Evolutionary conservation across 2,113 vertebrate species (phyloP).

Genomic region (Mobula birostris): DNA sequence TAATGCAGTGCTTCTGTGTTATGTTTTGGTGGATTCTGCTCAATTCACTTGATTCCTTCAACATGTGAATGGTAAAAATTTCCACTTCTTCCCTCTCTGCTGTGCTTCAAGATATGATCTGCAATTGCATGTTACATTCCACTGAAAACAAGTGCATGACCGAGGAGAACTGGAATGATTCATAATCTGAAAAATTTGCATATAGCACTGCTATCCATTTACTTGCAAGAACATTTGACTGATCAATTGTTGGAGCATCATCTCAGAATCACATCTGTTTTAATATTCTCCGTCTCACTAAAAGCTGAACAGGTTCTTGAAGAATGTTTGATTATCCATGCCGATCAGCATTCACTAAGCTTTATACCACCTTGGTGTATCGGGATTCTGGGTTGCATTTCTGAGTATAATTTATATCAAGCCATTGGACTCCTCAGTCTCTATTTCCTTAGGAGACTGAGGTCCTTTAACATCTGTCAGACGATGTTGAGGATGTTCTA

Average conservation of each 20-base stretch:
- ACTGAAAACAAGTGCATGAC: background rate
- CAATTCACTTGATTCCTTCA: background rate
- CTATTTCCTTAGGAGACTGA: no score
- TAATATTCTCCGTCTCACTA: background rate
- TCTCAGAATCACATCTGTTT: background rate
- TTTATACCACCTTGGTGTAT: background rate
- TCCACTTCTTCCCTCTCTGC: background rate
- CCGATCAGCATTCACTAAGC: background rate
- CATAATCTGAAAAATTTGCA: conserved; percentile 1
- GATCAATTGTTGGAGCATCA: background rate
- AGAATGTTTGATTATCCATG: background rate
- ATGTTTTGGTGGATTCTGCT: background rate
- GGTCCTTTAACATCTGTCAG: no score
- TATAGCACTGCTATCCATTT: background rate
- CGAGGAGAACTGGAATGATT: background rate
- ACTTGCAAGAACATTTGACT: background rate
- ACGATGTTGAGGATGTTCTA: no score
- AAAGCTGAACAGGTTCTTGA: background rate
- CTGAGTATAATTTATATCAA: background rate
- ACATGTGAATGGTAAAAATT: background rate
- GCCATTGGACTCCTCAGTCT: background rate
- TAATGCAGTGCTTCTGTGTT: background rate
- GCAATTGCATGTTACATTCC: background rate
- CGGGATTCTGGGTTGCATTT: background rate
- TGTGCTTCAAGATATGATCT: background rate